A percentile compares a stretch with the other conserved stretches of the same genome.
These are phyloP conservation scores for Serripes groenlandicus DNA, from an alignment of 2,888 invertebrate species.

Conservation along the genomic window DNA sequence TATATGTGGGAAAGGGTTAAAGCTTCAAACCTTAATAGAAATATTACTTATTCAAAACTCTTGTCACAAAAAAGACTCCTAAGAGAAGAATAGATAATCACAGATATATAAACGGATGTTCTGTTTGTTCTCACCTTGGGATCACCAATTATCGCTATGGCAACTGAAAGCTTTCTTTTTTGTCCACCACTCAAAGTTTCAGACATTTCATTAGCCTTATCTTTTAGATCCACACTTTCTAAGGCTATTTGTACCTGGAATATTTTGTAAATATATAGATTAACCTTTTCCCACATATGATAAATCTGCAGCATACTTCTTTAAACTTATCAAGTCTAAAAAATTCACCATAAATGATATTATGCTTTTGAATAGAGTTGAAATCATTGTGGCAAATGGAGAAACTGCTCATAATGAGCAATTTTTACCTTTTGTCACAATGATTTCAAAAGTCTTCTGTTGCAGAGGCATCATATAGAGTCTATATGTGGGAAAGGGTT, in stretches of 20 bases:
- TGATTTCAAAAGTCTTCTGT: no score
- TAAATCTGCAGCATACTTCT: no score
- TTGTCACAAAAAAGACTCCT: no score
- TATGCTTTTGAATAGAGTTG: not conserved
- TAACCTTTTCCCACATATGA: no score
- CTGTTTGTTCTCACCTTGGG: constrained; percentile 89
- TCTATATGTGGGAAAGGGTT: no score
- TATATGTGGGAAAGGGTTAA: no score
- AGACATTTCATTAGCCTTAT: constrained; percentile 91
- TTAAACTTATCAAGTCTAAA: no score
- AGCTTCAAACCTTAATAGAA: no score
- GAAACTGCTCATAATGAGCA: not conserved
- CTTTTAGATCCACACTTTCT: constrained; percentile 91
- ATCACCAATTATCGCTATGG: constrained; percentile 94
- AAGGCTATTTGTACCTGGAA: constrained; percentile 85
- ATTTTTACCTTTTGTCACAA: not conserved
- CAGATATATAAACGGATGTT: not conserved
- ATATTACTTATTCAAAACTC: no score
- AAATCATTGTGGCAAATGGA: constrained; percentile 5
- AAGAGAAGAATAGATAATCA: not conserved
- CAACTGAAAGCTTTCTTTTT: constrained; percentile 93
- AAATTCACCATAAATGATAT: not conserved
- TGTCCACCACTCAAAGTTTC: constrained; percentile 94
- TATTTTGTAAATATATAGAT: no score
- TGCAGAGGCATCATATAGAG: no score